Evolutionary conservation across 2,113 vertebrate genomes (phyloP).

Genomic region (Brachyistius frenatus): DNA sequence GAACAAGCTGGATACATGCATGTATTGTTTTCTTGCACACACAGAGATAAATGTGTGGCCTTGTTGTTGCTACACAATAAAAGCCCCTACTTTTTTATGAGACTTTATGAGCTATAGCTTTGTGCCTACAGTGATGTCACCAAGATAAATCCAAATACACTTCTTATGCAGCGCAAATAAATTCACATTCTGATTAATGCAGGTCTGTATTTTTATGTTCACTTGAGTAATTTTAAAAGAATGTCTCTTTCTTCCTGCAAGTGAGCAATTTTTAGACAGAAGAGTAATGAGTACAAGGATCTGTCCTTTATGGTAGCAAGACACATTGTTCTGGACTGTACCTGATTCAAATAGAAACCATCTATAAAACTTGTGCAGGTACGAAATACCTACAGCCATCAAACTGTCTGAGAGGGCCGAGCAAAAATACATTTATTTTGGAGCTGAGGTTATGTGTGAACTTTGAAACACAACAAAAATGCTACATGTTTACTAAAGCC

Average conservation of each 20-base stretch:
- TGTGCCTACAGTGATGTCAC: neutral
- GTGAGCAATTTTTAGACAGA: conserved; percentile 16
- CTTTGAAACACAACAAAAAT: neutral
- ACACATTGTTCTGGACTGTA: conserved; percentile 16
- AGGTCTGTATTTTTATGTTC: neutral
- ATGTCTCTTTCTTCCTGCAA: neutral
- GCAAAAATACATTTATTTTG: neutral
- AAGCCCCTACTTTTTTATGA: neutral
- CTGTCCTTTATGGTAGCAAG: conserved; percentile 13
- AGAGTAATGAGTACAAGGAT: conserved; percentile 28
- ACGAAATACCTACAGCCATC: conserved; percentile 6
- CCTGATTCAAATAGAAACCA: conserved; percentile 24
- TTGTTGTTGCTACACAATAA: neutral
- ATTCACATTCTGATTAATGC: conserved; percentile 27
- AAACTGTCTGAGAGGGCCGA: conserved; percentile 3
- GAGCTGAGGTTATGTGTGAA: neutral
- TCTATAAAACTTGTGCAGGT: neutral
- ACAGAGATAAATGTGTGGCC: neutral
- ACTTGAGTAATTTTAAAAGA: conserved; percentile 26
- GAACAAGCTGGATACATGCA: neutral
- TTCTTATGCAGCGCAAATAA: neutral
- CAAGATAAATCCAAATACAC: neutral
- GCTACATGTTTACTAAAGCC: neutral
- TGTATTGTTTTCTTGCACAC: neutral
- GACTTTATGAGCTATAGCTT: neutral